phyloP scores from a whole-genome alignment of 2,797 vertebrate species.

The Acanthis flammea region DNA sequence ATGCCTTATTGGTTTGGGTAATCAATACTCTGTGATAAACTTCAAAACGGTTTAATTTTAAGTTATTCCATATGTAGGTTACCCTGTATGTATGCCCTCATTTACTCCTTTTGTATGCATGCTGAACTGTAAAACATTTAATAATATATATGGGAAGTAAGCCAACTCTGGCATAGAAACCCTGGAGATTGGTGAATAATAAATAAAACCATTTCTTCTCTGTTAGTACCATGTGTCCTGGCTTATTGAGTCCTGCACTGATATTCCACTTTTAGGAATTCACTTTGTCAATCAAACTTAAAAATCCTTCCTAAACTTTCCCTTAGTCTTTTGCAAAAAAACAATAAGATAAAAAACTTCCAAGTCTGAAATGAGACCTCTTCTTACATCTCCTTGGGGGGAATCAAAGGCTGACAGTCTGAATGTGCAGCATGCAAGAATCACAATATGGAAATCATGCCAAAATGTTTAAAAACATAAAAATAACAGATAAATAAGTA shows the following conservation, averaged over 20 bases:
- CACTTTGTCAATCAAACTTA: constrained; percentile 54
- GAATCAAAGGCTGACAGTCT: constrained; percentile 65
- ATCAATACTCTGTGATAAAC: background rate
- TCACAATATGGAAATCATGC: constrained; percentile 62
- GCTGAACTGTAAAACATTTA: constrained; percentile 69
- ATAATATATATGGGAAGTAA: constrained; percentile 67
- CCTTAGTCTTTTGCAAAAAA: constrained; percentile 4
- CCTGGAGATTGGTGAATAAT: constrained; percentile 63
- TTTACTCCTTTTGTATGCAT: constrained; percentile 53
- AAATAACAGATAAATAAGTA: constrained; percentile 68
- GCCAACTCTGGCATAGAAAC: constrained; percentile 53
- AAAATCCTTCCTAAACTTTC: constrained; percentile 51
- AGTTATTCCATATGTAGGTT: constrained; percentile 44
- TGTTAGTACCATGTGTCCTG: constrained; percentile 49
- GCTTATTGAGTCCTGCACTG: constrained; percentile 36
- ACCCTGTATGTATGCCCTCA: constrained; percentile 34
- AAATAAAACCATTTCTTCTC: constrained; percentile 64
- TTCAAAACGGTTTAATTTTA: background rate
- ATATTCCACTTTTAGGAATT: constrained; percentile 57
- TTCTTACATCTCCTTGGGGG: constrained; percentile 54
- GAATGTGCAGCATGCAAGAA: constrained; percentile 48
- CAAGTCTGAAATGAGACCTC: constrained; percentile 46
- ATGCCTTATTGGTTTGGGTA: background rate
- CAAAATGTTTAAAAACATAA: constrained; percentile 60
- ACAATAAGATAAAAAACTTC: constrained; percentile 45